Conservation (phyloP, 2,113 vertebrate species). For the Seriola rivoliana region DNA sequence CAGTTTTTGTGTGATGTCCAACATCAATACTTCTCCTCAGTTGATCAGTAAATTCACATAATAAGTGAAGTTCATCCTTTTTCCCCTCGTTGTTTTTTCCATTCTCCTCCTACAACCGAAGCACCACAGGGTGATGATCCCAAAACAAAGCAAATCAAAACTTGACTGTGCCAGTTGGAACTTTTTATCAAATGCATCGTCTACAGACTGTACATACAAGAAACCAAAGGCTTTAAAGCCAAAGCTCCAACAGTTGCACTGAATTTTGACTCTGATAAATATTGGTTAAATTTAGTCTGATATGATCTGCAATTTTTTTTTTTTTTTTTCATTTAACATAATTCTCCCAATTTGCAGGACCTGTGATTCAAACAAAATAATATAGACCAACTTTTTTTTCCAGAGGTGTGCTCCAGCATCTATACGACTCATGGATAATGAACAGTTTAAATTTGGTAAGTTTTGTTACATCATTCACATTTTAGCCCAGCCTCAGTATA, state of each 20-base stretch:
- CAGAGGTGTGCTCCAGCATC: conserved; percentile 99
- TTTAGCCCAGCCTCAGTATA: background rate
- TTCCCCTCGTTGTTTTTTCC: too few relatives aligned
- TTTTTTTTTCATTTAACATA: background rate
- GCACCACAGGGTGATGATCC: too few relatives aligned
- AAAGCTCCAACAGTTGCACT: background rate
- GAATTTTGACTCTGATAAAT: background rate
- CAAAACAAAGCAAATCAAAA: background rate
- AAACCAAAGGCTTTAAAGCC: background rate
- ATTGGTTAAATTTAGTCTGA: background rate
- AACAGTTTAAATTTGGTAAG: conserved; percentile 98
- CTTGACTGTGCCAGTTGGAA: background rate
- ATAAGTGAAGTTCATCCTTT: background rate
- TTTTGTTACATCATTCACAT: conserved; percentile 33
- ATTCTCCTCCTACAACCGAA: too few relatives aligned
- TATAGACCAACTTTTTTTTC: conserved; percentile 5
- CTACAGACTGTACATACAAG: background rate
- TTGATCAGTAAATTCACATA: background rate
- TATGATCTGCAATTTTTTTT: background rate
- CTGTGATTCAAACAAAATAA: conserved; percentile 2
- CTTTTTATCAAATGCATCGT: background rate
- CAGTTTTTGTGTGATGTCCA: background rate
- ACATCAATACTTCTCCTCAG: background rate
- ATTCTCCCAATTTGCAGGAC: background rate
- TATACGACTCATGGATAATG: conserved; percentile 97